Conservation (phyloP, 92 coral and sea anemone genomes). For the Porites lobata region DNA sequence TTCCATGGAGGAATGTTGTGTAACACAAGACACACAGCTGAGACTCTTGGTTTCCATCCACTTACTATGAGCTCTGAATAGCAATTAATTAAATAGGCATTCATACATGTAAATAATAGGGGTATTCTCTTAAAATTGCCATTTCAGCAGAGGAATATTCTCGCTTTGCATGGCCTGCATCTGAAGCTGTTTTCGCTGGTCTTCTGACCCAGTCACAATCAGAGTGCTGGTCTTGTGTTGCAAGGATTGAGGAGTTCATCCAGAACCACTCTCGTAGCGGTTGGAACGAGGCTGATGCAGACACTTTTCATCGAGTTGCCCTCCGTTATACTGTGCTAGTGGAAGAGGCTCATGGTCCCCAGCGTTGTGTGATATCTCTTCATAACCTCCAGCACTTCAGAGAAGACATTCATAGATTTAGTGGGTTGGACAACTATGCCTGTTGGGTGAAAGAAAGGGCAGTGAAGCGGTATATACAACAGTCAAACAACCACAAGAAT, state of each 20-base stretch:
- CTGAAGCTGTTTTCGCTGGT: constrained; percentile 76
- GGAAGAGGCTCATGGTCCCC: constrained; percentile 46
- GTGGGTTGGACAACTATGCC: constrained; percentile 62
- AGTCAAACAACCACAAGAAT: constrained; percentile 64
- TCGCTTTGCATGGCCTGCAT: constrained; percentile 73
- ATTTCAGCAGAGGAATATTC: constrained; percentile 69
- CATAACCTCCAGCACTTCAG: constrained; percentile 59
- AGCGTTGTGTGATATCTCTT: constrained; percentile 19
- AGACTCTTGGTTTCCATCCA: no score
- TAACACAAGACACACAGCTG: no score
- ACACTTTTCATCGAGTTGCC: constrained; percentile 44
- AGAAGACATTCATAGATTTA: constrained; percentile 60
- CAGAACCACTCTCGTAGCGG: constrained; percentile 38
- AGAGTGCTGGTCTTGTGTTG: constrained; percentile 60
- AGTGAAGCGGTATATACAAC: constrained; percentile 45
- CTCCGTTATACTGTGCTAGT: constrained; percentile 41
- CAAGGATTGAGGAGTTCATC: constrained; percentile 54
- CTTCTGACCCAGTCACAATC: constrained; percentile 59
- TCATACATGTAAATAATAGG: not conserved
- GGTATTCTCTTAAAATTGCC: not conserved
- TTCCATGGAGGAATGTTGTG: no score
- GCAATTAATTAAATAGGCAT: not conserved
- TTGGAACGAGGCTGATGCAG: constrained; percentile 53
- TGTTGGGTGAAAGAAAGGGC: constrained; percentile 69
- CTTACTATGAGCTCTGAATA: no score